Conservation (phyloP, 2,797 vertebrate species). For the Anas bahamensis region DNA sequence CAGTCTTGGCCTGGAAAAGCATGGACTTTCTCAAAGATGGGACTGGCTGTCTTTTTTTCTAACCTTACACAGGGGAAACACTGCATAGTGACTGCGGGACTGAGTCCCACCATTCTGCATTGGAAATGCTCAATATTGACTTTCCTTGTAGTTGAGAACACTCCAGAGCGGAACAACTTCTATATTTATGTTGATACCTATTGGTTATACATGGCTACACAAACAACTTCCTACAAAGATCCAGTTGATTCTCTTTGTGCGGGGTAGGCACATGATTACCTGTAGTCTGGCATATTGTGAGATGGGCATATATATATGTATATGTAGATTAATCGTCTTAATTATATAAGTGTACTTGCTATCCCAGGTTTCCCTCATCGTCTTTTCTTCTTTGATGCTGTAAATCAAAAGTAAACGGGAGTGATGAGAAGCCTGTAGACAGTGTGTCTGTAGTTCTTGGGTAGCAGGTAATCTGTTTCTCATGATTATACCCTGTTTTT, state of each 20-base stretch:
- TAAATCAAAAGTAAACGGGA: not conserved
- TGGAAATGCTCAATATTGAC: not conserved
- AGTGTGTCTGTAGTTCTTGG: not conserved
- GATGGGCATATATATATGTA: not conserved
- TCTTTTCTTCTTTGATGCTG: not conserved
- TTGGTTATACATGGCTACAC: not conserved
- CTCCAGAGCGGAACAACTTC: not conserved
- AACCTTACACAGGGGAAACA: not conserved
- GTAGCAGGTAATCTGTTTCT: not conserved
- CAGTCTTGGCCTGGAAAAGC: not conserved
- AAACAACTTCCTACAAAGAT: not conserved
- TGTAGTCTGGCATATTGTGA: not conserved
- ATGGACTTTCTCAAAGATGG: no score
- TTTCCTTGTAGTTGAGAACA: not conserved
- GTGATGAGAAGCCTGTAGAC: not conserved
- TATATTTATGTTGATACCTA: not conserved
- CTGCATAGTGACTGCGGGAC: not conserved
- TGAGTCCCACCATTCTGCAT: not conserved
- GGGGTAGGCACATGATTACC: not conserved
- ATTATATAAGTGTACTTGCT: not conserved
- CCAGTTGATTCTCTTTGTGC: not conserved
- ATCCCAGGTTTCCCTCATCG: not conserved
- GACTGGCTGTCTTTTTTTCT: not conserved
- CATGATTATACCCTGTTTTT: not conserved
- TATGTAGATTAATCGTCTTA: not conserved